Evolutionary conservation across 2,113 vertebrate species (phyloP).

Genomic region (Istiophorus platypterus): DNA sequence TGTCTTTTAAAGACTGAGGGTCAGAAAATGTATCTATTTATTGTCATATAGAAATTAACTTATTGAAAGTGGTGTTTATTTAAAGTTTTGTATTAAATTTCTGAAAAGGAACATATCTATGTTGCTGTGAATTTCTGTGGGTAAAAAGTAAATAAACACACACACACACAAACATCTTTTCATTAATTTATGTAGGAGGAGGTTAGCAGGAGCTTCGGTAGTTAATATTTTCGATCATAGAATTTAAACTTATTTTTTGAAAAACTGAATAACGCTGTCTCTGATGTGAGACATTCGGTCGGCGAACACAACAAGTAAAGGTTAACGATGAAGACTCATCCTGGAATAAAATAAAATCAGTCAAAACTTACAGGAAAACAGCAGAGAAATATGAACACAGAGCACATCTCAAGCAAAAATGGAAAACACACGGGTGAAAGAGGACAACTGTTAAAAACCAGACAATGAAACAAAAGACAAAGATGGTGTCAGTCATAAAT

Average conservation of each 20-base stretch:
- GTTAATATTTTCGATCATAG: neutral
- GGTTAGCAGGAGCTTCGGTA: neutral
- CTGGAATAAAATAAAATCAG: neutral
- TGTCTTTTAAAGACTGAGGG: conserved; percentile 4
- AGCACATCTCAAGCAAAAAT: neutral
- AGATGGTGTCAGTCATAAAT: too few species aligned
- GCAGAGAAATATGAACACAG: neutral
- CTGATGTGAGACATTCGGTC: neutral
- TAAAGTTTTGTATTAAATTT: conserved; percentile 64
- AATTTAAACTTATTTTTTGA: neutral
- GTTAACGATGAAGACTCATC: neutral
- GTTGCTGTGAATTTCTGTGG: conserved; percentile 23
- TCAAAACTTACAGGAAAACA: neutral
- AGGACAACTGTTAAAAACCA: neutral
- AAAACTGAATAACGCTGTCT: neutral
- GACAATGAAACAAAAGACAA: neutral
- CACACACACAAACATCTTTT: neutral
- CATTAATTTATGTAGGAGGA: too few species aligned
- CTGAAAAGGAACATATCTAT: conserved; percentile 7
- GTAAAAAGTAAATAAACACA: neutral
- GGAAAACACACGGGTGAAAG: too few species aligned
- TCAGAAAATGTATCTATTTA: conserved; percentile 61
- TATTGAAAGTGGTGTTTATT: conserved; percentile 60
- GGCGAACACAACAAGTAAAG: neutral
- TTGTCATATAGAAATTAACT: conserved; percentile 57